A percentile compares a stretch with the other conserved stretches of the same genome.
phyloP scores from a whole-genome alignment of 2,113 vertebrate species.

The Cebidichthys violaceus region DNA sequence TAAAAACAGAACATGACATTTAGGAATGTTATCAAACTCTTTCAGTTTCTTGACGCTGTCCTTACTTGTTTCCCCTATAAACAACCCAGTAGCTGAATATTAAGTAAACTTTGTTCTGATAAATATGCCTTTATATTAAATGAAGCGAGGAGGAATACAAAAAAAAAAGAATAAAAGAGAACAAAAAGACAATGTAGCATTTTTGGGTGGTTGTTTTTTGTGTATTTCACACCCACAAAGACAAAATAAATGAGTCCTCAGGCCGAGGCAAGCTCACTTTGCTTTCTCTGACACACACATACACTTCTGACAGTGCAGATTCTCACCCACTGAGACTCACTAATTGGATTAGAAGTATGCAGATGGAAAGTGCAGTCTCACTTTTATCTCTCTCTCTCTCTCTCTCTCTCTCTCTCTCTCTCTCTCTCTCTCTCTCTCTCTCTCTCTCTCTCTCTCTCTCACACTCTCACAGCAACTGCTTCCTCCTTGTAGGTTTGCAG shows the following conservation, averaged over 20 bases:
- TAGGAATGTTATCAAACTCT: background rate
- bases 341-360: slow-evolving; percentile 61
- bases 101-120: background rate
- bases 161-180: background rate
- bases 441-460: background rate
- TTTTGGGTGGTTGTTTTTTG: background rate
- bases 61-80: background rate
- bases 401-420: background rate
- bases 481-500: background rate
- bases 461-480: background rate
- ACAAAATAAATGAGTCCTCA: slow-evolving; percentile 22
- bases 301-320: slow-evolving; percentile 7
- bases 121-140: background rate
- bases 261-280: background rate
- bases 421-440: background rate
- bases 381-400: background rate
- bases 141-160: background rate
- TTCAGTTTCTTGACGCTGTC: background rate
- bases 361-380: slow-evolving; percentile 35
- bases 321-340: slow-evolving; percentile 36
- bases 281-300: slow-evolving; percentile 3
- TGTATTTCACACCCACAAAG: slow-evolving; percentile 3
- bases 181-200: background rate
- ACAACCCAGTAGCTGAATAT: background rate
- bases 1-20: background rate